Evolutionary conservation across 2,113 vertebrate genomes (phyloP).

Genomic region (Heterochromis multidens): DNA sequence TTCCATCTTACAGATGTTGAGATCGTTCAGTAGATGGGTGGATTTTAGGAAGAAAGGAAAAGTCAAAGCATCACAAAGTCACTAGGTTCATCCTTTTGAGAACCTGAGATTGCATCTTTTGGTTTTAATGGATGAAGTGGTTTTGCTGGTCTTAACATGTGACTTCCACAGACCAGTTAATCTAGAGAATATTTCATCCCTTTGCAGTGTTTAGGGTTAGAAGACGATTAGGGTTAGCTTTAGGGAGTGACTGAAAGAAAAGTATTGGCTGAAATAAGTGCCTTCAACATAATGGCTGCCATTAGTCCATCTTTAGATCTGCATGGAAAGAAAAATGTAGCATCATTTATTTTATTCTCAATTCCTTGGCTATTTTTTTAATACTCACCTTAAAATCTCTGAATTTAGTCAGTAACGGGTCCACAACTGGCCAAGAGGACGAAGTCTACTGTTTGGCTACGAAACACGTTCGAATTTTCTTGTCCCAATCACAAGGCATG

Average conservation of each 20-base stretch:
- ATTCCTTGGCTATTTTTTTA: neutral
- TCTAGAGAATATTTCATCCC: neutral
- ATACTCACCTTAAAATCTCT: neutral
- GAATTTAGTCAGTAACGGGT: neutral
- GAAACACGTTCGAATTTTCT: neutral
- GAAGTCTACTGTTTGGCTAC: rapidly evolving
- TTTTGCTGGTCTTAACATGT: neutral
- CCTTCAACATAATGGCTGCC: neutral
- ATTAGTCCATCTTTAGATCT: neutral
- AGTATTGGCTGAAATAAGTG: neutral
- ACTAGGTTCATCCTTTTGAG: neutral
- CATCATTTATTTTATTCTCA: neutral
- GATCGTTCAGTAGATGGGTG: too few relatives aligned
- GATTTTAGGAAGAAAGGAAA: too few relatives aligned
- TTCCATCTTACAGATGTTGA: too few relatives aligned
- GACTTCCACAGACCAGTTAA: neutral
- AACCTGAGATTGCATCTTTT: neutral
- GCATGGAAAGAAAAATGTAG: neutral
- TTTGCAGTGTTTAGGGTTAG: neutral
- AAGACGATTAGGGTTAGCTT: neutral
- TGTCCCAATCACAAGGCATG: neutral
- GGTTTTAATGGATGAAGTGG: neutral
- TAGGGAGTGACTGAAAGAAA: neutral
- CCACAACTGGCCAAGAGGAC: neutral
- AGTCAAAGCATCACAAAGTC: too few relatives aligned